Evolutionary conservation across 2,113 vertebrate species (phyloP).

Genomic region (Alectura lathami): DNA sequence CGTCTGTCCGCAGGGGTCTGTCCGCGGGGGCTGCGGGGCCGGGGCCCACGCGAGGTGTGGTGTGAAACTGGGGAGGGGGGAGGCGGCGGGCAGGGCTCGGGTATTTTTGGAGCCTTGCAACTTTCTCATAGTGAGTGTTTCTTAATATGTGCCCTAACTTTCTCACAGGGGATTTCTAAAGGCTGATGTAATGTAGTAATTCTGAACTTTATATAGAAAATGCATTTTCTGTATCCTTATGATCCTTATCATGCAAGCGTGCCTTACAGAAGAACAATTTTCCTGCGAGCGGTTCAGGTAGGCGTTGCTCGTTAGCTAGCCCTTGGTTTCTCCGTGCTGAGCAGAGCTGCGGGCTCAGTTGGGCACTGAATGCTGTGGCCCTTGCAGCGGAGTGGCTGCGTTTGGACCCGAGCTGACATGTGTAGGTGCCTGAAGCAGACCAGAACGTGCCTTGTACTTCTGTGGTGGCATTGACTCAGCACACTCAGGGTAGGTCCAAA

Average conservation of each 20-base stretch:
- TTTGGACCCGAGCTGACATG: not conserved
- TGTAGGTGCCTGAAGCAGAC: not conserved
- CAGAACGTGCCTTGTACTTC: constrained; percentile 1
- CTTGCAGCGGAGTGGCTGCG: not conserved
- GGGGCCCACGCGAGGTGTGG: too few relatives aligned
- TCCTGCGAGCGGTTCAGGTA: not conserved
- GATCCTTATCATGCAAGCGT: accelerated
- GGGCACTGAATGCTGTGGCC: not conserved
- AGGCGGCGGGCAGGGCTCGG: not conserved
- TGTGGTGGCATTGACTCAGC: constrained; percentile 4
- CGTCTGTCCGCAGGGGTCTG: too few relatives aligned
- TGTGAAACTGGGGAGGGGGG: too few relatives aligned
- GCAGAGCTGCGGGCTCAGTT: not conserved
- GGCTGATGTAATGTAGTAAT: not conserved
- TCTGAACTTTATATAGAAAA: not conserved
- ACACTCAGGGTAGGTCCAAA: not conserved
- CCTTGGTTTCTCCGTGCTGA: not conserved
- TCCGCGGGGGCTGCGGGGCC: too few relatives aligned
- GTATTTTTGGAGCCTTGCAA: not conserved
- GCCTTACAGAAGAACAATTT: not conserved
- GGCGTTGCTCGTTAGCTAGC: not conserved
- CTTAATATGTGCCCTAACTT: not conserved
- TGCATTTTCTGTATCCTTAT: not conserved
- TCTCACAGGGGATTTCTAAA: not conserved
- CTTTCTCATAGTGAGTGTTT: not conserved